A percentile compares a stretch with the other conserved stretches of the same genome.
Evolutionary conservation across 2,888 invertebrate species (phyloP).

Genomic region (Dromius quadrimaculatus): DNA sequence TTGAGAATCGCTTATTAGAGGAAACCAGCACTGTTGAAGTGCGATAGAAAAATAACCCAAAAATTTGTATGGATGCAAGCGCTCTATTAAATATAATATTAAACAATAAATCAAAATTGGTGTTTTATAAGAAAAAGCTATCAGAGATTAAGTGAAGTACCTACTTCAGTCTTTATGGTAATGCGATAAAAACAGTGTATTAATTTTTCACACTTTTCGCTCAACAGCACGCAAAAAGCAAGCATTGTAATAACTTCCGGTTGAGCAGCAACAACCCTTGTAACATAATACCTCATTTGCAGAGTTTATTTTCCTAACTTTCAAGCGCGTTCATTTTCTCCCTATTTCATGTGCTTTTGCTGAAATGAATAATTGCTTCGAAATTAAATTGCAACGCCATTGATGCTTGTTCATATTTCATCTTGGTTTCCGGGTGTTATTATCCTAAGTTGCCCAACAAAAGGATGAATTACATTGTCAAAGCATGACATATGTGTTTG

Average conservation of each 20-base stretch:
- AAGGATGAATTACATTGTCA: slow-evolving; percentile 8
- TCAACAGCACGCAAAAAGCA: slow-evolving; percentile 1
- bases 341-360: slow-evolving; percentile 21
- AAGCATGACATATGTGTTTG: too few relatives aligned
- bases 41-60: too few relatives aligned
- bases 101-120: slow-evolving; percentile 2
- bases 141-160: not conserved
- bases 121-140: not conserved
- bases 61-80: too few relatives aligned
- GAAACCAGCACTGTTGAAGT: too few relatives aligned
- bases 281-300: slow-evolving; percentile 38
- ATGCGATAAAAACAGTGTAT: slow-evolving; percentile 9
- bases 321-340: slow-evolving; percentile 34
- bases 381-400: slow-evolving; percentile 39
- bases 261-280: slow-evolving; percentile 26
- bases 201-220: slow-evolving; percentile 30
- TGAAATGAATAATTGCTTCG: slow-evolving; percentile 42
- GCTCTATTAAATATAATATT: too few relatives aligned
- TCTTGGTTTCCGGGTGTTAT: slow-evolving; percentile 21
- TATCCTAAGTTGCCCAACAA: not conserved
- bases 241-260: slow-evolving; percentile 25
- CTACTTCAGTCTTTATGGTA: slow-evolving; percentile 29
- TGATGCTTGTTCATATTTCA: slow-evolving; percentile 32
- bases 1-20: too few relatives aligned
- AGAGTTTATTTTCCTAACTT: slow-evolving; percentile 27